A percentile compares a stretch with the other conserved stretches of the same genome.
Conservation (phyloP, 2,797 vertebrate genomes). For the Anniella stebbinsi region DNA sequence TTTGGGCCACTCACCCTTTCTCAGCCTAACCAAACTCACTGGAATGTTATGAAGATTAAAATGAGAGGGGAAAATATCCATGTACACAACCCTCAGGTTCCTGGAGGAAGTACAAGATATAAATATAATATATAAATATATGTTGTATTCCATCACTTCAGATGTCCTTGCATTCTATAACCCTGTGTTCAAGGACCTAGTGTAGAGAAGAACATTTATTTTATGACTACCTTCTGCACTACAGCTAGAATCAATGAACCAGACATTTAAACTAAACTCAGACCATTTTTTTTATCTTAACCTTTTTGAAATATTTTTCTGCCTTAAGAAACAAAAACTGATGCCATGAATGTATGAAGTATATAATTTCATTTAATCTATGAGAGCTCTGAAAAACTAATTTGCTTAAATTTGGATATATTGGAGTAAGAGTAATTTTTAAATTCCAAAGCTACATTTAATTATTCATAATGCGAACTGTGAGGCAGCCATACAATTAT, state of each 20-base stretch:
- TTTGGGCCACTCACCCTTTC: no score
- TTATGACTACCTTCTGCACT: not conserved
- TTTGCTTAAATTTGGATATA: not conserved
- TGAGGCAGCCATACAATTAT: not conserved
- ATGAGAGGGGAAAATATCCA: no score
- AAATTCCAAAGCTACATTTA: not conserved
- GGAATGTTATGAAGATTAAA: no score
- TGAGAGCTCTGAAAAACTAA: not conserved
- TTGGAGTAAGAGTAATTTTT: not conserved
- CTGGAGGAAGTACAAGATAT: no score
- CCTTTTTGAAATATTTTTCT: not conserved
- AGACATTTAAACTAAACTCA: not conserved
- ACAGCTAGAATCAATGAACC: not conserved
- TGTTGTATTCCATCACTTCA: no score
- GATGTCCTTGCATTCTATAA: no score
- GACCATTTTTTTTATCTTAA: not conserved
- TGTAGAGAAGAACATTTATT: not conserved
- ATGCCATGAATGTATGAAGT: not conserved
- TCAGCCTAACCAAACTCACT: no score
- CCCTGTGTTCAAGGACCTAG: no score
- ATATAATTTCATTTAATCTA: not conserved
- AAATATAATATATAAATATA: no score
- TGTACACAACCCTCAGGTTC: no score
- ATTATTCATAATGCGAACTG: conserved; percentile 3
- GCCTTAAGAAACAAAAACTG: not conserved